Base-by-base conservation (phyloP, 1,140 invertebrate species). In the Mylabris phalerata region DNA sequence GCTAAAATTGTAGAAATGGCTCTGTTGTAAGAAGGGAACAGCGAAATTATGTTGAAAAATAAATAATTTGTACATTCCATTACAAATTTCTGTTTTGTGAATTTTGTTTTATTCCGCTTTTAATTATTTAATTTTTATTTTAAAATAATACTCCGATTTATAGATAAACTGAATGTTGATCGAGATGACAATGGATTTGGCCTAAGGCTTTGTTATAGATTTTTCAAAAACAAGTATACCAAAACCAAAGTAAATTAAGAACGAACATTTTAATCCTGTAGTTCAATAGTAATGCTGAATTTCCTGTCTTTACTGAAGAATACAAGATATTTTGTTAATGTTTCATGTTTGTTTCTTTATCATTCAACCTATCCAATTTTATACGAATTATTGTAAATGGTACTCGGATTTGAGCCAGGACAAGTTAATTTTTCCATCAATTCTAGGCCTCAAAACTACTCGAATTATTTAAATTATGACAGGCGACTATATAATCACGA, bases 41-140 rank as follows among this genome's bases (percentile, higher is more conserved):
- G 66, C 66, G 62, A 68, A 68, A 68, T 68, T 68, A 61, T 66
- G 66, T 66, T 66, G 64, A 61, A 66, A 9, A 68, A 68, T 66
- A 68, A 68, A 68, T 68, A 66, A 66, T 68, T 68, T 68, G 66
- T 68, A 68, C 66, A 68, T 68, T 68, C 66, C 66, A 68, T 68
- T 68, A 68, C 61, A 66, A 32, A 68, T 66, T 63, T 67, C 60
- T 67, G 66, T 67, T 67, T 65, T 66, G 61, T 67, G 61, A 65
- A 67, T 60, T 64, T 52, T 61, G 60, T 63, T 67, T 67, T 65
- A 59, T 62, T 61, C 48, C 49, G 59, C 52, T 45, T 51, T 60
- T 44, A 50, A 47, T 50, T 13, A 13, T 42, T 60, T 60, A 11
- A 38, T 44, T 26, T 43, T 46, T 55, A 19, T 55, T 48, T 48